These are phyloP conservation scores for Pristionchus fissidentatus DNA, from an alignment of 2,888 invertebrate genomes.

Conservation along the genomic window DNA sequence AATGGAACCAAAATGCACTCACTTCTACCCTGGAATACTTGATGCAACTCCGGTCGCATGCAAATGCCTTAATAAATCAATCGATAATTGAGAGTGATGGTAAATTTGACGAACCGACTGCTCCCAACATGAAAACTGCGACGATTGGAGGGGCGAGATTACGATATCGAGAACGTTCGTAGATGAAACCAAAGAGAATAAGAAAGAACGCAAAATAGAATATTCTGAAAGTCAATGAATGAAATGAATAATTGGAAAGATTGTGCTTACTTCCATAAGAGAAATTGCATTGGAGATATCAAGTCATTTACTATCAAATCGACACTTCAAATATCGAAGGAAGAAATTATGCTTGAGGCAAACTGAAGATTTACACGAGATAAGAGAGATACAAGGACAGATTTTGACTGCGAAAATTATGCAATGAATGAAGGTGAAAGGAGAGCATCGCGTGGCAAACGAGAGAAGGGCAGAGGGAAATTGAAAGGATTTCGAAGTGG, in stretches of 20 bases:
- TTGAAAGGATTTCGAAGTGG: conserved; percentile 21
- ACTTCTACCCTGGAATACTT: conserved; percentile 31
- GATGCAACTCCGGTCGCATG: conserved; percentile 14
- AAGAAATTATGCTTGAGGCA: not conserved
- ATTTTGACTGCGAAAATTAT: conserved; percentile 1
- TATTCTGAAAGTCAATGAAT: not conserved
- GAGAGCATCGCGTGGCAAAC: not conserved
- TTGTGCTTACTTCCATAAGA: conserved; percentile 5
- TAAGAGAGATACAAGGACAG: not conserved
- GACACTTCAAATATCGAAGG: not conserved
- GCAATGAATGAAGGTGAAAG: conserved; percentile 9
- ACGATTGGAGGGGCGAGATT: conserved; percentile 20
- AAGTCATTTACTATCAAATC: conserved; percentile 14
- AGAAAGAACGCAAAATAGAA: conserved; percentile 29
- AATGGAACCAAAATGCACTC: not conserved
- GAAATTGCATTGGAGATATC: conserved; percentile 37
- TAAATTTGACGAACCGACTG: not conserved
- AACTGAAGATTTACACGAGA: not conserved
- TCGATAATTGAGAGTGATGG: no score
- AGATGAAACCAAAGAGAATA: not conserved
- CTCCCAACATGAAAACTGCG: conserved; percentile 4
- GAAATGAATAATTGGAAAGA: not conserved
- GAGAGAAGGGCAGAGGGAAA: conserved; percentile 21
- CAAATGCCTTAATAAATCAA: not conserved
- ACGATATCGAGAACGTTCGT: conserved; percentile 4